A percentile compares a stretch with the other conserved stretches of the same genome.
phyloP scores from a whole-genome alignment of 1,140 invertebrate species.

The Telenomus remus region DNA sequence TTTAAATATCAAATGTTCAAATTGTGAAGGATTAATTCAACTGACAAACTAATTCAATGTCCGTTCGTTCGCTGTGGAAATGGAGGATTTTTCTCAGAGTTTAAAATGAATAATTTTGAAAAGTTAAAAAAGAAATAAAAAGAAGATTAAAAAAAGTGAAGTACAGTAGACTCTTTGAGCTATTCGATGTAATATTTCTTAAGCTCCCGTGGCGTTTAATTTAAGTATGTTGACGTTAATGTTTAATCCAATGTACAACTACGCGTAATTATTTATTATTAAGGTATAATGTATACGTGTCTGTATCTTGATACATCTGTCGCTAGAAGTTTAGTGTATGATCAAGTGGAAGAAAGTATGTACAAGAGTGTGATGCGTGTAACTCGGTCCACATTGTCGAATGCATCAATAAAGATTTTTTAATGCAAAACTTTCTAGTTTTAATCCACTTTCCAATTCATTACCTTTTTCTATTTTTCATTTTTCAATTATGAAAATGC shows the following conservation, averaged over 20 bases:
- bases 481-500: no score
- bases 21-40: no score
- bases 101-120: neutral
- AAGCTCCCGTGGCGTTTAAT: constrained; percentile 42
- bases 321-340: constrained; percentile 50
- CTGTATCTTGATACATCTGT: constrained; percentile 55
- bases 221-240: constrained; percentile 56
- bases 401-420: constrained; percentile 59
- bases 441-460: neutral
- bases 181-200: constrained; percentile 50
- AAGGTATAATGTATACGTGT: constrained; percentile 56
- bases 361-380: constrained; percentile 46
- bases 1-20: no score
- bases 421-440: constrained; percentile 50
- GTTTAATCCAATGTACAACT: constrained; percentile 56
- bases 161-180: constrained; percentile 33
- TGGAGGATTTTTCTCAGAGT: no score
- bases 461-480: neutral
- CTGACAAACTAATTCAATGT: no score
- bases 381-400: constrained; percentile 47
- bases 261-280: constrained; percentile 53
- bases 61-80: no score
- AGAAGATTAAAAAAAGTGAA: no score
- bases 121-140: neutral
- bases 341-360: constrained; percentile 37